Conservation (phyloP, 2,797 vertebrate species). For the Phalanger gymnotis region DNA sequence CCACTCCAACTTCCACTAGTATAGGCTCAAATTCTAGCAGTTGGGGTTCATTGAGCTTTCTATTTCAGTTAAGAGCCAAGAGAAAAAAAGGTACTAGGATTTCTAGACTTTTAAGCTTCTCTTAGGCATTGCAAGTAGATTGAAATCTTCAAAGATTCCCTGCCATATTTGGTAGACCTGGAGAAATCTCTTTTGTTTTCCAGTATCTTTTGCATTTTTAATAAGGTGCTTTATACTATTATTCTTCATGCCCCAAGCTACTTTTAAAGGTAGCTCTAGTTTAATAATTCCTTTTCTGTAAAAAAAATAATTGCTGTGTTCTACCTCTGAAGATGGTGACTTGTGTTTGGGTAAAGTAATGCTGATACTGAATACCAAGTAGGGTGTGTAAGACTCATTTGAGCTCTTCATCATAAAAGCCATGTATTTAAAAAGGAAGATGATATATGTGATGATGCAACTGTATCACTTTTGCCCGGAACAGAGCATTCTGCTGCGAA, state of each 20-base stretch:
- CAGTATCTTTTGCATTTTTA: conserved; percentile 52
- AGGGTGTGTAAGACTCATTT: not conserved
- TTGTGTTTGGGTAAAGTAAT: conserved; percentile 13
- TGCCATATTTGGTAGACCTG: conserved; percentile 36
- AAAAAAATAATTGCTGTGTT: conserved; percentile 64
- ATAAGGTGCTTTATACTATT: conserved; percentile 46
- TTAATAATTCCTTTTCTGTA: conserved; percentile 14
- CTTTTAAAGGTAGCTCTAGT: conserved; percentile 33
- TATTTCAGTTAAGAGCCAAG: not conserved
- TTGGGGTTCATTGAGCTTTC: not conserved
- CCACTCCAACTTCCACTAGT: not conserved
- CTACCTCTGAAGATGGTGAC: conserved; percentile 52
- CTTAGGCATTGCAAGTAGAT: not conserved
- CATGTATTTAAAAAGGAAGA: conserved; percentile 14
- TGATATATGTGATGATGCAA: conserved; percentile 5
- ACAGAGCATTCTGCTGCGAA: conserved; percentile 47
- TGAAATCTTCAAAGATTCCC: conserved; percentile 35
- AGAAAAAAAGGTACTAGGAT: not conserved
- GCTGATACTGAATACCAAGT: conserved; percentile 13
- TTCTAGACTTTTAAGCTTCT: conserved; percentile 32
- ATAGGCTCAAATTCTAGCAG: conserved; percentile 13
- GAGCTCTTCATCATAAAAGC: conserved; percentile 20
- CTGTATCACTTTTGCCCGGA: conserved; percentile 52
- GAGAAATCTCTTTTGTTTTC: conserved; percentile 54
- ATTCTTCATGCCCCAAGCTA: conserved; percentile 40